Evolutionary conservation across 2,797 vertebrate species (phyloP).

Genomic region (Toxotes lorentzi): DNA sequence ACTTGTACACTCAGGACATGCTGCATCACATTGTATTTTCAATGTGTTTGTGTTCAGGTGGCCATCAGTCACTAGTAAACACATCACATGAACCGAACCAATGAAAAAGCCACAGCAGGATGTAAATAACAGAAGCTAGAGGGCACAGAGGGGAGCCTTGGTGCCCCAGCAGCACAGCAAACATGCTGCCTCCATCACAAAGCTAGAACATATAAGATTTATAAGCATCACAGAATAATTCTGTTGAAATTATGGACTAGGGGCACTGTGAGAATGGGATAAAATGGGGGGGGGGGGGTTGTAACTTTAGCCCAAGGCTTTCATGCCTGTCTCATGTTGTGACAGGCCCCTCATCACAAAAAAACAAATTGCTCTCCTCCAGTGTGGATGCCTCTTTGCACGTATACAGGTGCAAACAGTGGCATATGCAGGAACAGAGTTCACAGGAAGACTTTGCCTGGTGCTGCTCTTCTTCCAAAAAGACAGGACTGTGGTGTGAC

Average conservation of each 20-base stretch:
- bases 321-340: constrained; percentile 49
- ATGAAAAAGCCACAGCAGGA: constrained; percentile 36
- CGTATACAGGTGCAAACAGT: constrained; percentile 32
- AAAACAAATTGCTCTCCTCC: constrained; percentile 57
- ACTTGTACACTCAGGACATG: background rate
- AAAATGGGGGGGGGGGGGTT: constrained; percentile 45
- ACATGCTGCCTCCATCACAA: constrained; percentile 27
- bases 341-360: constrained; percentile 57
- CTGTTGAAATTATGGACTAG: constrained; percentile 51
- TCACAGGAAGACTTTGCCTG: background rate
- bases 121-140: constrained; percentile 49
- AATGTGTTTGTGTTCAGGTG: constrained; percentile 17
- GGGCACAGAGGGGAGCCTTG: constrained; percentile 6
- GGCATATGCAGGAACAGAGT: constrained; percentile 7
- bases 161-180: constrained; percentile 13
- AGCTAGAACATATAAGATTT: constrained; percentile 47
- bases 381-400: constrained; percentile 28
- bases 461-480: background rate
- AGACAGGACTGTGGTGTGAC: too few species aligned
- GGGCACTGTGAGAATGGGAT: constrained; percentile 46
- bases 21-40: background rate
- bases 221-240: constrained; percentile 57
- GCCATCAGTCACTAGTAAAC: constrained; percentile 32
- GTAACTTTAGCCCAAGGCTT: constrained; percentile 51
- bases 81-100: constrained; percentile 19